Evolutionary conservation across 2,797 vertebrate species (phyloP).

Genomic region (Enteromius paludinosus): DNA sequence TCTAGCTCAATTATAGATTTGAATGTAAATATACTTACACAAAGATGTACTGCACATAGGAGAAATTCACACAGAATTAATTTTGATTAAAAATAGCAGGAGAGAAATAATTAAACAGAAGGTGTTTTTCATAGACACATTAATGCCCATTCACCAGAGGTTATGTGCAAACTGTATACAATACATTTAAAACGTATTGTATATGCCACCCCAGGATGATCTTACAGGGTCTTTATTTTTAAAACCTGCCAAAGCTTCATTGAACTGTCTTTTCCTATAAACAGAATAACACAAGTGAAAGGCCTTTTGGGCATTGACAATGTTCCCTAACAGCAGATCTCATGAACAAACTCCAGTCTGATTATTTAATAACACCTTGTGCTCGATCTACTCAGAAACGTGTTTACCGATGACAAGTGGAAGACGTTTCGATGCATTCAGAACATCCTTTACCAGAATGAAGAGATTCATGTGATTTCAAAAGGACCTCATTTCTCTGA

Average conservation of each 20-base stretch:
- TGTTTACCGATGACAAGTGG: slow-evolving; percentile 59
- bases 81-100: slow-evolving; percentile 1
- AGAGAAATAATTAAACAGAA: not conserved
- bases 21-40: slow-evolving; percentile 6
- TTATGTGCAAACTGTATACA: not conserved
- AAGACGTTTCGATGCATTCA: slow-evolving; percentile 56
- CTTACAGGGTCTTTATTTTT: not conserved
- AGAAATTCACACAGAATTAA: not conserved
- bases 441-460: slow-evolving; percentile 59
- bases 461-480: slow-evolving; percentile 63
- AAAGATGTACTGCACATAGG: not conserved
- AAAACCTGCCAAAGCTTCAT: not conserved
- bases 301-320: not conserved
- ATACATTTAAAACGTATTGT: not conserved
- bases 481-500: slow-evolving; percentile 61
- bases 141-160: not conserved
- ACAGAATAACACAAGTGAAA: not conserved
- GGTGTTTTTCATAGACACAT: not conserved
- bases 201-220: not conserved
- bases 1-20: slow-evolving; percentile 16
- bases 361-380: slow-evolving; percentile 62
- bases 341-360: slow-evolving; percentile 53
- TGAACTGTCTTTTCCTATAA: not conserved
- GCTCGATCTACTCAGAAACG: slow-evolving; percentile 49
- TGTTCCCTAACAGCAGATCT: slow-evolving; percentile 28